Base-by-base conservation (phyloP, 2,113 vertebrate species). In the Pelobates fuscus region DNA sequence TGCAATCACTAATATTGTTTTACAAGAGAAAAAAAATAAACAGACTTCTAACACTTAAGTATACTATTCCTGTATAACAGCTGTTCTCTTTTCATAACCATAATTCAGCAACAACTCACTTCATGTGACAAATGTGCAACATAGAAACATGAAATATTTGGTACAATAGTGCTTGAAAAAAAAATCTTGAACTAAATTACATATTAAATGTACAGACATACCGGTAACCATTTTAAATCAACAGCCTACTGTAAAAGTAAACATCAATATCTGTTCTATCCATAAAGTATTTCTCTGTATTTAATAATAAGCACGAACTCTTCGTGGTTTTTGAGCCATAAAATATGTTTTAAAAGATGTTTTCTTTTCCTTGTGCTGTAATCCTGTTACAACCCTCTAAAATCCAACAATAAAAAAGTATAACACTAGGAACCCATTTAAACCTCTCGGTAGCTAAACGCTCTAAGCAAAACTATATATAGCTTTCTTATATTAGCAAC, bases 61-160 rank as follows among this genome's bases (percentile, higher is more conserved):
- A 85, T 88, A 88, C 91, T 90, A 91, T 87, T 89, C 86, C 89
- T 86, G 88, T 89, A 89, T 83, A 88, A 91, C 87, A 89, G 86
- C 84, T 87, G 88, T 90, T 85, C 85, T 85, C 85, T 85, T 86
- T 89, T 87, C 88, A 74, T 88, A 93, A 91, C 88, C 90, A 92
- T 92, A 91, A 93, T 91, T 93, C 90, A 90, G 91, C 91, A 91
- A 89, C 87, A 86, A 93, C 83, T 85, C 84, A 86, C 86, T 89
- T 83, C 87, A 84, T 87, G 85, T 87, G 86, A 88, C 84, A 88
- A 78, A 86, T 92, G 89, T 92, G 89, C 90, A 93, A 93, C 89
- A 90, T 91, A 92, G 88, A 91, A 91, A 89, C 90, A 90, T 92
- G 89, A 93, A 90, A 91, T 92, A 93, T 93, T 93, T 92, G 91